Percentiles rank a stretch among this genome's conserved stretches.
Evolutionary conservation across 2,797 vertebrate genomes (phyloP).

Genomic region (Leucoraja ocellata): DNA sequence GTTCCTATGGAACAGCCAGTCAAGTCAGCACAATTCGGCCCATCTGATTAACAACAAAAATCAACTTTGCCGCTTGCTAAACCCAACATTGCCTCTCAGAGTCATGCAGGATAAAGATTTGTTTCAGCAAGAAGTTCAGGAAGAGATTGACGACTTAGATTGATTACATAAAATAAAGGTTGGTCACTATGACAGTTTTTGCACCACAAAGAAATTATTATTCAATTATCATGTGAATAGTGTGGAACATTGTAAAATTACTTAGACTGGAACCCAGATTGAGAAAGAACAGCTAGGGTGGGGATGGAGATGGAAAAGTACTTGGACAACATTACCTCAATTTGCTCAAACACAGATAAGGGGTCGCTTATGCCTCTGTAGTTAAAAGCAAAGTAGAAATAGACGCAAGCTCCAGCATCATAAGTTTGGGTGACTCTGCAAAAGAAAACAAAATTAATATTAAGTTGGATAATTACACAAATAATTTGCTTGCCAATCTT

Average conservation of each 20-base stretch:
- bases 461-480: background rate
- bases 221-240: background rate
- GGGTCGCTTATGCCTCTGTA: conserved; percentile 93
- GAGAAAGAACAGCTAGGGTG: background rate
- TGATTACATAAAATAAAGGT: background rate
- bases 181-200: background rate
- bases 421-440: conserved; percentile 94
- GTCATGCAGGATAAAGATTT: background rate
- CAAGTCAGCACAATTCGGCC: too few species aligned
- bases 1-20: too few species aligned
- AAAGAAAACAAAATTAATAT: conserved; percentile 40
- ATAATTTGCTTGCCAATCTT: background rate
- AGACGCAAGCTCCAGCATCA: conserved; percentile 89
- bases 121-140: too few species aligned
- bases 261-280: too few species aligned
- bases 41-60: background rate
- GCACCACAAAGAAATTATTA: background rate
- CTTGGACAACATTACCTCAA: conserved; percentile 72
- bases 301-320: background rate
- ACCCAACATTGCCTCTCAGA: background rate
- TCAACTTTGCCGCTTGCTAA: background rate
- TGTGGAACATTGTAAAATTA: too few species aligned
- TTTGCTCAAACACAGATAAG: conserved; percentile 82
- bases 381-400: conserved; percentile 99
- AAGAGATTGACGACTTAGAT: background rate